These are phyloP conservation scores for Callitettix versicolor DNA, from an alignment of 1,140 invertebrate genomes.

Conservation along the genomic window DNA sequence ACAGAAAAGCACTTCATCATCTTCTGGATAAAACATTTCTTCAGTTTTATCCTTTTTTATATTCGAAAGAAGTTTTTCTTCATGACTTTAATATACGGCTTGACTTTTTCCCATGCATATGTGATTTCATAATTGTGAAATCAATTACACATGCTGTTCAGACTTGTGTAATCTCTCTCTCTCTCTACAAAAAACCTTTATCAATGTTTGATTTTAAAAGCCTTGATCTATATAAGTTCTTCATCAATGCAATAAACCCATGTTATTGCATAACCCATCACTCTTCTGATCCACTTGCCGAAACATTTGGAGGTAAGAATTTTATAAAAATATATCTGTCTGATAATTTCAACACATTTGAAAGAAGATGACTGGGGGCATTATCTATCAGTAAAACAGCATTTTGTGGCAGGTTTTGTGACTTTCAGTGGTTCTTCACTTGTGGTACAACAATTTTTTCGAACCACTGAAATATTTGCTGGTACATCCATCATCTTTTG, in stretches of 20 bases:
- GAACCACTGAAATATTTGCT: no score
- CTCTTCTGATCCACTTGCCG: not conserved
- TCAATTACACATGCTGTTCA: no score
- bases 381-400: not conserved
- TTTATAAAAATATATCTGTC: slow-evolving; percentile 6
- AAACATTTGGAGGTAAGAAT: slow-evolving; percentile 7
- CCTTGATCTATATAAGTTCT: not conserved
- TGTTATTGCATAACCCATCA: no score
- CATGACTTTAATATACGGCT: no score
- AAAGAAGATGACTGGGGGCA: slow-evolving; percentile 3
- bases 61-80: no score
- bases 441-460: no score
- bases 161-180: not conserved
- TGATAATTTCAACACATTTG: no score
- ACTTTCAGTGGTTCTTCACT: no score
- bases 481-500: slow-evolving; percentile 9
- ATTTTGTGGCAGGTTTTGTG: not conserved
- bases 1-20: no score
- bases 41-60: no score
- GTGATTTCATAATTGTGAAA: not conserved
- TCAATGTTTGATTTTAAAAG: not conserved
- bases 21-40: no score
- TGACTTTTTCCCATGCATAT: not conserved
- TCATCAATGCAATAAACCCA: no score
- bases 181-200: not conserved